Percentiles rank a stretch among this genome's conserved stretches.
Evolutionary conservation across 2,113 vertebrate species (phyloP).

Genomic region (Psilopsiagon aymara): DNA sequence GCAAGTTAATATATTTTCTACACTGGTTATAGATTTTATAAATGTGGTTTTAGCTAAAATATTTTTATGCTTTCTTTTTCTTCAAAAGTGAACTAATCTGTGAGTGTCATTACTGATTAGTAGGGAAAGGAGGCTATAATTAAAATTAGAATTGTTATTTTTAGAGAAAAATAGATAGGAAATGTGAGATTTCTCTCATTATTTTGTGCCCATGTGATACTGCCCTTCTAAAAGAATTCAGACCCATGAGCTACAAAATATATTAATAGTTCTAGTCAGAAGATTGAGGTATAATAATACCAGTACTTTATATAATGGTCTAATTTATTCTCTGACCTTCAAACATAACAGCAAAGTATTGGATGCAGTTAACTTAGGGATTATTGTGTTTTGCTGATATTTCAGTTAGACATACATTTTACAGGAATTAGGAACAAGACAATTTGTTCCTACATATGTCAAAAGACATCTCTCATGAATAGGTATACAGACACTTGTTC

Average conservation of each 20-base stretch:
- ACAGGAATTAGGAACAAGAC: background rate
- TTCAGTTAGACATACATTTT: background rate
- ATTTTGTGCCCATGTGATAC: slow-evolving; percentile 31
- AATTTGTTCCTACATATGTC: background rate
- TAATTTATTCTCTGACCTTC: slow-evolving; percentile 4
- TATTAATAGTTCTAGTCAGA: background rate
- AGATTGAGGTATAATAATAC: background rate
- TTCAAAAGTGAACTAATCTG: slow-evolving; percentile 43
- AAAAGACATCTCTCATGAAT: background rate
- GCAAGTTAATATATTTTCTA: background rate
- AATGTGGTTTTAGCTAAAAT: background rate
- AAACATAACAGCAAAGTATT: background rate
- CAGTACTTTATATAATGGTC: background rate
- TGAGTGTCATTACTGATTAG: slow-evolving; percentile 57
- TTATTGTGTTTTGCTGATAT: background rate
- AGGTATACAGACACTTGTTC: background rate
- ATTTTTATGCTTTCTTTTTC: background rate
- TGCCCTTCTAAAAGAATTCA: background rate
- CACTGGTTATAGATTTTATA: background rate
- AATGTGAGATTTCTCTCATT: slow-evolving; percentile 50
- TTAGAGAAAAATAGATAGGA: slow-evolving; percentile 53
- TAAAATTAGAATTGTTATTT: slow-evolving; percentile 66
- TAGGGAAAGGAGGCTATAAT: slow-evolving; percentile 44
- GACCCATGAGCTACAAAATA: background rate
- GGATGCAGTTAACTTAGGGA: background rate